Evolutionary conservation across 2,888 invertebrate species (phyloP), one percentile per base, ranked within the genome.

Genomic region (Phlogophora meticulosa): DNA sequence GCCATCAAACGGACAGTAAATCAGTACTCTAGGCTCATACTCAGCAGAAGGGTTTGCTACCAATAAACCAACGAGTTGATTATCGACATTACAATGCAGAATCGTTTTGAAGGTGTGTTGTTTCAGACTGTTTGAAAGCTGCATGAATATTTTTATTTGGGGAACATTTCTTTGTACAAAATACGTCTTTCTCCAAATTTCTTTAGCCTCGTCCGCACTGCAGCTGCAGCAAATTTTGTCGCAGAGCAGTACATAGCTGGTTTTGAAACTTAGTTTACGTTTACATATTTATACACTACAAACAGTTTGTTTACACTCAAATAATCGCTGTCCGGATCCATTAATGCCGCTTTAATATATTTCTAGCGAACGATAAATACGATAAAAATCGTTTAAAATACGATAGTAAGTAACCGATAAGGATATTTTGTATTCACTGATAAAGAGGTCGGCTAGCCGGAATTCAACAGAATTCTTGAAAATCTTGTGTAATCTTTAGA

Each of bases 391-490:
- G 75, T 85, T 83, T 83, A 81, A 83, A 85, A 58, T 84, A 81
- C 63, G 87, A 87, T 87, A 87, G 75, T 67, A 59, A 60, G 64
- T 83, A 82, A 80, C 80, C 77, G 85, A 85, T 84, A 85, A 81
- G 68, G 64, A 77, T 53, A 57, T 69, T 78, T 74, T 84, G 78
- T 82, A 78, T 83, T 70, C 40, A 56, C 59, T 70, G 81, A 82
- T 86, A 80, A 64, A 76, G 55, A 68, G 80, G 72, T 76, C 69
- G 73, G 63, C 52, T 64, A 61, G 59, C 51, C 67, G 64, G 66
- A 64, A 57, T 71, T 57, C 52, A 28, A 58, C 34, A 57, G 59
- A 76, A 64, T 71, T 81, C 59, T 70, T 66, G 32, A 66, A 67
- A 71, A 70, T 69, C 43, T 65, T 68, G 28, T 56, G 56, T 52